phyloP scores from a whole-genome alignment of 2,797 vertebrate genomes.

The Rhabdophis nuchalis region DNA sequence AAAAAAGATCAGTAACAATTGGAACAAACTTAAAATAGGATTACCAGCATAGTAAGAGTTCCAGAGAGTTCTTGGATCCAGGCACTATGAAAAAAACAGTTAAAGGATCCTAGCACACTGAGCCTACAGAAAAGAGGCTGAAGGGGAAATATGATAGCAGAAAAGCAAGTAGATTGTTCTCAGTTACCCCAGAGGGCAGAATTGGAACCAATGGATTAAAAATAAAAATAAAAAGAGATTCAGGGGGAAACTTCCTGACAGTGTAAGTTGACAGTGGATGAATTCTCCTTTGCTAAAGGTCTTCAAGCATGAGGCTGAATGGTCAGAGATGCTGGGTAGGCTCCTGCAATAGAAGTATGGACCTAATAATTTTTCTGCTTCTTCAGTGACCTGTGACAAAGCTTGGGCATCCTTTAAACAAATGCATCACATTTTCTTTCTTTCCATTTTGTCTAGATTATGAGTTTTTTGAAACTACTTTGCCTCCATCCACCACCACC shows the following conservation, averaged over 20 bases:
- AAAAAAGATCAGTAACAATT: neutral
- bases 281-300: neutral
- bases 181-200: neutral
- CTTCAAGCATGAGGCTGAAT: neutral
- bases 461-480: constrained; percentile 74
- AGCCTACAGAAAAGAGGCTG: neutral
- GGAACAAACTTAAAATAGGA: neutral
- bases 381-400: neutral
- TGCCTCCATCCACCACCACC: constrained; percentile 49
- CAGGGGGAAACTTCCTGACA: neutral
- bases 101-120: neutral
- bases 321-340: neutral
- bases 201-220: neutral
- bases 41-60: neutral
- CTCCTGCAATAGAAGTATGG: neutral
- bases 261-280: neutral
- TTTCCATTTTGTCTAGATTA: constrained; percentile 66
- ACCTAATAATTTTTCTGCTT: neutral
- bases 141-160: neutral
- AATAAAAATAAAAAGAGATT: neutral
- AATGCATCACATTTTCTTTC: neutral
- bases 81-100: neutral
- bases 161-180: neutral
- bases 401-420: constrained; percentile 24
- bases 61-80: neutral